Base-by-base conservation (phyloP, 2,113 vertebrate genomes). In the Calidris pygmaea region DNA sequence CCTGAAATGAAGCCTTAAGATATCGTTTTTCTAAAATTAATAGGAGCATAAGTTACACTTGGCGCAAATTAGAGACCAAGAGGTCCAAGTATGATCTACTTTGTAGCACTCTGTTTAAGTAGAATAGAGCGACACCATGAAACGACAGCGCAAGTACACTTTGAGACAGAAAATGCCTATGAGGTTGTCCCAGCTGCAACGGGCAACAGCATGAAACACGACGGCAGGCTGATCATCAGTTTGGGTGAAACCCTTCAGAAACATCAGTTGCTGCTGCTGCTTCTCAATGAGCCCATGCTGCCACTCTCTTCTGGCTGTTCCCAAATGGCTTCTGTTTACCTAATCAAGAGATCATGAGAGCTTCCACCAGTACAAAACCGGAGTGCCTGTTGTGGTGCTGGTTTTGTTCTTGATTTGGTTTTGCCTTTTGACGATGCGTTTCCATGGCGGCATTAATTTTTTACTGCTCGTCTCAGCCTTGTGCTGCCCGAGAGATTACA, bases 1-100 rank as follows among this genome's bases (percentile, higher is more conserved):
- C 7, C 19, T 71, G 65, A 85, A 70, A 80, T 3, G 18, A 66
- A 62, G 32, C 32, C 47, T 67, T 81, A 41, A 78, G 70, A 43
- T 35, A 85, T 18, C 32, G 4, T 37, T 70, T 93, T n/a, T 85
- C 81, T 72, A 89, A 93, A 93, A 81, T 74, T 63, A 85, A 71
- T 23, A 43, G 26, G 5, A 8, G 29, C 41, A 47, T 50, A 75
- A 81, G 43, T 59, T 87, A 66, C 32, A 48, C 35, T 68, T 53
- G n/a, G 56, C 72, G n/a, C 67, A 89, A 47, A 82, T 77, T 26
- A 72, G 52, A 89, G 65, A 81, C 26, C 27, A 65, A 48, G n/a
- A 89, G 48, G 43, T n/a, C 74, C 81, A 91, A 53, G 29, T 14
- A 77, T 5, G 17, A 63, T 37, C 39, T 87, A n/a, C 47, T 77